phyloP scores from a whole-genome alignment of 1,140 invertebrate species.

The Choristoneura fumiferana region DNA sequence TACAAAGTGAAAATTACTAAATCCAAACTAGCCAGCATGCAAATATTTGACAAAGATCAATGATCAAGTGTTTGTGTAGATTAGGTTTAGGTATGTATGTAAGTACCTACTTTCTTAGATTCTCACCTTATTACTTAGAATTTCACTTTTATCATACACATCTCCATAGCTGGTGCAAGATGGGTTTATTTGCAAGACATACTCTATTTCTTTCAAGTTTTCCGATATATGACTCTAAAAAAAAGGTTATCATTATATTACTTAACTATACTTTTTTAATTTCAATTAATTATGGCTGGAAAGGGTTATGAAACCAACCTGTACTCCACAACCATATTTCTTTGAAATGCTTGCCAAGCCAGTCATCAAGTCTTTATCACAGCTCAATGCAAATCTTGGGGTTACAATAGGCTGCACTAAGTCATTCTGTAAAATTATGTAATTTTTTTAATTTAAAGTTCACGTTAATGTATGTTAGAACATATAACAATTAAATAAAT shows the following conservation, averaged over 20 bases:
- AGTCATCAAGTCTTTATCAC: slow-evolving; percentile 85
- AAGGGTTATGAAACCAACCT: slow-evolving; percentile 77
- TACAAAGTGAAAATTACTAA: too few species aligned
- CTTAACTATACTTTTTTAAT: too few species aligned
- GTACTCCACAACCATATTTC: slow-evolving; percentile 85
- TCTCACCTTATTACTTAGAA: slow-evolving; percentile 84
- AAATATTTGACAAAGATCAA: too few species aligned
- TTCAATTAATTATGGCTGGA: too few species aligned
- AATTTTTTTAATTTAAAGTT: neutral
- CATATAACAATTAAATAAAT: too few species aligned
- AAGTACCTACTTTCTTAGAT: too few species aligned
- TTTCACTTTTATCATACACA: slow-evolving; percentile 86
- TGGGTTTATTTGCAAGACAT: slow-evolving; percentile 81
- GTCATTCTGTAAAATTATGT: slow-evolving; percentile 79
- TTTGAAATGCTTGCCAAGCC: slow-evolving; percentile 84
- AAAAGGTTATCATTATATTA: slow-evolving; percentile 16
- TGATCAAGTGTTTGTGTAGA: too few species aligned
- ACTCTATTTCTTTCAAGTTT: slow-evolving; percentile 85
- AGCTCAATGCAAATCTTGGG: slow-evolving; percentile 92
- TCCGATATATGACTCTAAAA: slow-evolving; percentile 92
- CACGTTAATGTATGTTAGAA: too few species aligned
- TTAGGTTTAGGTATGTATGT: too few species aligned
- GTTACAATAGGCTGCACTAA: slow-evolving; percentile 90
- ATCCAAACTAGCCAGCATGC: too few species aligned
- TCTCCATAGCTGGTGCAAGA: slow-evolving; percentile 82